These are phyloP conservation scores for Apodemia zela DNA, from an alignment of 2,888 invertebrate genomes.

Conservation along the genomic window DNA sequence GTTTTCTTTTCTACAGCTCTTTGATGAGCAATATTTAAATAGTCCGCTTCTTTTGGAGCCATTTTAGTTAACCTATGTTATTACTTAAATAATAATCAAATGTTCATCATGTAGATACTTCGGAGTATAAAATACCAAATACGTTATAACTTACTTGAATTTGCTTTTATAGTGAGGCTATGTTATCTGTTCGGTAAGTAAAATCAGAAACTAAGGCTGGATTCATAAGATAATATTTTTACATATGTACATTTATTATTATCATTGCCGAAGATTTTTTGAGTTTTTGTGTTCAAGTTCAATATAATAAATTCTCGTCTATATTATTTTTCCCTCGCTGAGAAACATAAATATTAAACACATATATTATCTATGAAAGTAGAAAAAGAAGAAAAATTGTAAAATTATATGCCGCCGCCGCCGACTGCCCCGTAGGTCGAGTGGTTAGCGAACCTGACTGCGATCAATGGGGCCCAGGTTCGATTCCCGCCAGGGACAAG, in stretches of 20 bases:
- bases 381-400: too few relatives aligned
- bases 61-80: conserved; percentile 34
- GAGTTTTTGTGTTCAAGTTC: too few relatives aligned
- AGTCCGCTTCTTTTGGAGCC: conserved; percentile 45
- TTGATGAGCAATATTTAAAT: conserved; percentile 46
- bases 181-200: not conserved
- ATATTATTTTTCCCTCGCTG: too few relatives aligned
- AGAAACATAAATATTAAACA: too few relatives aligned
- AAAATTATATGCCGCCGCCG: too few relatives aligned
- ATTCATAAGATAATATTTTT: not conserved
- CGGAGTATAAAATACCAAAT: not conserved
- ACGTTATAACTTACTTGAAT: not conserved
- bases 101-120: too few relatives aligned
- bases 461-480: too few relatives aligned
- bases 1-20: conserved; percentile 50
- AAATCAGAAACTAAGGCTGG: not conserved
- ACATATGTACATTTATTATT: not conserved
- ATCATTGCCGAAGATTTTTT: not conserved
- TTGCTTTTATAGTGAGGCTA: not conserved
- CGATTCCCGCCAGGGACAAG: too few relatives aligned
- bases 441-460: too few relatives aligned
- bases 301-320: too few relatives aligned
- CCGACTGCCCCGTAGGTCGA: too few relatives aligned
- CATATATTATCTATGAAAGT: too few relatives aligned
- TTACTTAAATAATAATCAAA: not conserved